phyloP scores from a whole-genome alignment of 2,888 invertebrate genomes.

The Sylvicola fuscatus region DNA sequence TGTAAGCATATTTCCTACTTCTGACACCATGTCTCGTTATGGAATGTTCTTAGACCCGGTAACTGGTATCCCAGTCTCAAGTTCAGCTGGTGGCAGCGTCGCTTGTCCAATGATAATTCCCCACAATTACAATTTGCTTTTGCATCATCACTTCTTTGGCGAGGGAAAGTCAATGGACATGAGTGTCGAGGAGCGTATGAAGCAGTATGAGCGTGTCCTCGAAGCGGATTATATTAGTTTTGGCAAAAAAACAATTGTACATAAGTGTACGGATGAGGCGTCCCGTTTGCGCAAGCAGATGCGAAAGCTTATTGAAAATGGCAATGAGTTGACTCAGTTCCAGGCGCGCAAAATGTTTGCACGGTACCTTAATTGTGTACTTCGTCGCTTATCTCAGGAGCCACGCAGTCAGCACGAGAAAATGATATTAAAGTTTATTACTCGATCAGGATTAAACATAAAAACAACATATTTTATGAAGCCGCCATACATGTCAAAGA shows the following conservation, averaged over 20 bases:
- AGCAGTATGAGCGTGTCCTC: constrained; percentile 26
- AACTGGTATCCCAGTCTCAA: constrained; percentile 53
- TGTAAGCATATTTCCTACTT: constrained; percentile 75
- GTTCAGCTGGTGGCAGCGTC: constrained; percentile 34
- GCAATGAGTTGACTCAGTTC: constrained; percentile 37
- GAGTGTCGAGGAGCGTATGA: constrained; percentile 24
- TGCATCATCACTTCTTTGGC: constrained; percentile 48
- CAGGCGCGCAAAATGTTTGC: constrained; percentile 61
- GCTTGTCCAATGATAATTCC: constrained; percentile 32
- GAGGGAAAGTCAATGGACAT: constrained; percentile 9
- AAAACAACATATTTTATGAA: constrained; percentile 46
- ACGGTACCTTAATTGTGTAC: constrained; percentile 50
- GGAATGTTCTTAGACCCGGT: constrained; percentile 54
- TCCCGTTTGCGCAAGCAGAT: constrained; percentile 18
- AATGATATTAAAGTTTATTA: constrained; percentile 54
- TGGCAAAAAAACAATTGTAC: constrained; percentile 18
- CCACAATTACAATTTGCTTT: constrained; percentile 57
- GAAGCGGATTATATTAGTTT: constrained; percentile 17
- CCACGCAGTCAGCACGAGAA: constrained; percentile 25
- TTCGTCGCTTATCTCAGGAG: constrained; percentile 38
- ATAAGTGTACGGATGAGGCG: constrained; percentile 22
- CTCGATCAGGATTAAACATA: constrained; percentile 46
- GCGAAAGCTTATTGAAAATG: constrained; percentile 33
- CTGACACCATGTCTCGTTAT: constrained; percentile 72
- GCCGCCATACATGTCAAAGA: constrained; percentile 15